These are phyloP conservation scores for Galago senegalensis DNA, from an alignment of 2,797 vertebrate genomes.

Conservation along the genomic window DNA sequence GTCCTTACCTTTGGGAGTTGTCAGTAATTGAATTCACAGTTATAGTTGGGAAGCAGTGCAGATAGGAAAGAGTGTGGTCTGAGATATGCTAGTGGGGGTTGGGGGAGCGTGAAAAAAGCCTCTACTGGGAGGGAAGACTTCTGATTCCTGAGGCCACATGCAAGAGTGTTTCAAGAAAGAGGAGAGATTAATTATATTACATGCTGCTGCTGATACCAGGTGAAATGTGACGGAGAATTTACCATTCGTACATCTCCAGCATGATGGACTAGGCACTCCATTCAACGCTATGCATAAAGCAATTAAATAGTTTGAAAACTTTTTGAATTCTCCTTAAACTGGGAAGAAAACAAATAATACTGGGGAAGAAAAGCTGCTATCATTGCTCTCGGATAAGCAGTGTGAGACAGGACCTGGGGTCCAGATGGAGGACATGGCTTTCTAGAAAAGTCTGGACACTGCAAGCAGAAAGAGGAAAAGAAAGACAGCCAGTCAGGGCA, in stretches of 20 bases:
- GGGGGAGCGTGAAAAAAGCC: background rate
- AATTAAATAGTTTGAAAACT: constrained; percentile 19
- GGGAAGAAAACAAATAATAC: constrained; percentile 5
- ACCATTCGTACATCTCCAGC: background rate
- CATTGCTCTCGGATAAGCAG: background rate
- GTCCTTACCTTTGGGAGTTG: background rate
- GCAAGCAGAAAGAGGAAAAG: background rate
- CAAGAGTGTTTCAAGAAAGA: background rate
- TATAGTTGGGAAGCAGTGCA: background rate
- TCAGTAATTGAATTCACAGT: background rate
- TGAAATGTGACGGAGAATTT: background rate
- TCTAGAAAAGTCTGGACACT: background rate
- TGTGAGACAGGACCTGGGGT: background rate
- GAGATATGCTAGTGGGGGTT: background rate
- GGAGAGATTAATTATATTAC: background rate
- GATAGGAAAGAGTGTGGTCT: background rate
- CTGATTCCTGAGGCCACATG: background rate
- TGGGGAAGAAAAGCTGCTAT: background rate
- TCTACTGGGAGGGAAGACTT: background rate
- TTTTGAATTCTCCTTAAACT: background rate
- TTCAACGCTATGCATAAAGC: background rate
- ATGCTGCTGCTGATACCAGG: background rate
- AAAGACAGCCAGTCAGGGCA: background rate
- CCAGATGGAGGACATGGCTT: background rate
- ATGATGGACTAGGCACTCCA: background rate